A percentile compares a stretch with the other conserved stretches of the same genome.
Conservation (phyloP, 2,113 vertebrate genomes). For the Pluvialis apricaria region DNA sequence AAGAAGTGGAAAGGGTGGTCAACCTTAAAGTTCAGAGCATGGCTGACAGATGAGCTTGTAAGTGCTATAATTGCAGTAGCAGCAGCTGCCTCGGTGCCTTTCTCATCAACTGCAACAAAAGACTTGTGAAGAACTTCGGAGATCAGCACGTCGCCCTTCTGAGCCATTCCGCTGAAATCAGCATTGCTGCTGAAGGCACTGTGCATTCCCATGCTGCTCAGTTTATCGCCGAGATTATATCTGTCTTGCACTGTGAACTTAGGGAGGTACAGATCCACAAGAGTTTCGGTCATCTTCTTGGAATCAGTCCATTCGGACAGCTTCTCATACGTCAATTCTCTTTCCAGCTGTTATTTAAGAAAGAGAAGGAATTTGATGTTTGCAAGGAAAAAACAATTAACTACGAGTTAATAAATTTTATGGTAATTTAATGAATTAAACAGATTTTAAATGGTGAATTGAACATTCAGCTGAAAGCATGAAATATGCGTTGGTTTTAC, state of each 20-base stretch:
- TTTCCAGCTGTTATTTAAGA: slow-evolving; percentile 74
- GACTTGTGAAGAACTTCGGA: slow-evolving; percentile 85
- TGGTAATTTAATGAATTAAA: background rate
- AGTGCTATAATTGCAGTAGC: slow-evolving; percentile 8
- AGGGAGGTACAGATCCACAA: slow-evolving; percentile 76
- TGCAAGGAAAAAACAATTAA: background rate
- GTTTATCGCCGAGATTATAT: slow-evolving; percentile 63
- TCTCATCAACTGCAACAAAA: slow-evolving; percentile 88
- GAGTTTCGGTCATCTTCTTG: slow-evolving; percentile 69
- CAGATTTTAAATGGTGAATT: background rate
- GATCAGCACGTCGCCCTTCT: slow-evolving; percentile 63
- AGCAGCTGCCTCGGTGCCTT: slow-evolving; percentile 87
- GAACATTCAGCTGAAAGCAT: background rate
- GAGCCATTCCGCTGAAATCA: slow-evolving; percentile 83
- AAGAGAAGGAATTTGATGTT: background rate
- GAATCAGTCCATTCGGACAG: slow-evolving; percentile 75
- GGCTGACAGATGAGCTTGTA: background rate
- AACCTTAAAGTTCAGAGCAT: slow-evolving; percentile 22
- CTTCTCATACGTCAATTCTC: slow-evolving; percentile 74
- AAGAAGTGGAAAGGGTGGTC: slow-evolving; percentile 77
- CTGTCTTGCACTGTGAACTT: slow-evolving; percentile 81
- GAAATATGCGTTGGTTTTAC: background rate
- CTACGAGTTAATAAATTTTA: background rate
- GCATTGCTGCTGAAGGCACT: slow-evolving; percentile 69
- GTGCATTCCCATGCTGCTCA: slow-evolving; percentile 80